phyloP scores from a whole-genome alignment of 2,888 invertebrate species.

The Exephanes ischioxanthus region DNA sequence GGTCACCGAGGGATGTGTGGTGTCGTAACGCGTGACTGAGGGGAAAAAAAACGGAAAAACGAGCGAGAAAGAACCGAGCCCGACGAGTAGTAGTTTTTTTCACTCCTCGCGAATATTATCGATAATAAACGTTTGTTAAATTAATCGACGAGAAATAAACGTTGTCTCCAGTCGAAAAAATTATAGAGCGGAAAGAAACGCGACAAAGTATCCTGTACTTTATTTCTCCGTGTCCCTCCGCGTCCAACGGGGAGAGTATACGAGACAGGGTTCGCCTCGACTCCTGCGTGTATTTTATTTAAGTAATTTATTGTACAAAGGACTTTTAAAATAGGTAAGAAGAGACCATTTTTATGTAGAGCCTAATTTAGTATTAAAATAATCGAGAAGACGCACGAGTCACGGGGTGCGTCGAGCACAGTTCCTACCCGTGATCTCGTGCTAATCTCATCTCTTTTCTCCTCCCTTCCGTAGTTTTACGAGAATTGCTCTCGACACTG shows the following conservation, averaged over 20 bases:
- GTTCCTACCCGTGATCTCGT: slow-evolving; percentile 52
- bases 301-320: slow-evolving; percentile 82
- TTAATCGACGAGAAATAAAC: slow-evolving; percentile 19
- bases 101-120: slow-evolving; percentile 41
- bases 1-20: slow-evolving; percentile 84
- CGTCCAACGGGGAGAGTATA: slow-evolving; percentile 51
- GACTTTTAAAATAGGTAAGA: slow-evolving; percentile 81
- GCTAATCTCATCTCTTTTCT: slow-evolving; percentile 32
- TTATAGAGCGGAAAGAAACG: slow-evolving; percentile 17
- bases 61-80: slow-evolving; percentile 52
- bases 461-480: neutral
- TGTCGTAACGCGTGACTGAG: slow-evolving; percentile 82
- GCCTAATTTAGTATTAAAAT: neutral
- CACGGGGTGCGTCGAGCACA: slow-evolving; percentile 33
- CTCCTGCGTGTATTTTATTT: slow-evolving; percentile 78
- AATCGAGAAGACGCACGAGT: slow-evolving; percentile 37
- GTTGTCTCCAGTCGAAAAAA: slow-evolving; percentile 62
- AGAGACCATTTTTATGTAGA: neutral
- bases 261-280: slow-evolving; percentile 57
- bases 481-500: slow-evolving; percentile 14
- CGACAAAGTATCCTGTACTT: slow-evolving; percentile 23
- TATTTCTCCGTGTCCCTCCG: slow-evolving; percentile 59
- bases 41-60: slow-evolving; percentile 71
- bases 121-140: slow-evolving; percentile 31
- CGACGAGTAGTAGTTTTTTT: slow-evolving; percentile 70